Evolutionary conservation across 2,113 vertebrate species (phyloP).

Genomic region (Nibea albiflora): DNA sequence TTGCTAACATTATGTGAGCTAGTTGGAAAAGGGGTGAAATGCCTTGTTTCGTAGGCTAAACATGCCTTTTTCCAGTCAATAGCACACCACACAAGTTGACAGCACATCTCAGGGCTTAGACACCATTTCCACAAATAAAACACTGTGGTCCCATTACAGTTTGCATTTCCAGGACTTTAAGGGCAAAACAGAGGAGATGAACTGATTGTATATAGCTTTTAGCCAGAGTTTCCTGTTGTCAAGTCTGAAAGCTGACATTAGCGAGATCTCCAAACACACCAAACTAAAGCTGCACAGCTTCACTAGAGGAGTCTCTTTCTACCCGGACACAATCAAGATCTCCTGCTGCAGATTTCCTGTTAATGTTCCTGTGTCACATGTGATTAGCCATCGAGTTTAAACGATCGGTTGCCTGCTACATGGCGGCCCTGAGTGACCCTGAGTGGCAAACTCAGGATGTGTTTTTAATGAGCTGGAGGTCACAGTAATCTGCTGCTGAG

Average conservation of each 20-base stretch:
- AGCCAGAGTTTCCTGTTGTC: background rate
- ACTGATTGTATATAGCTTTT: background rate
- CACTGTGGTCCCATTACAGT: background rate
- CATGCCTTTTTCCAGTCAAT: too few species aligned
- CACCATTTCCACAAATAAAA: background rate
- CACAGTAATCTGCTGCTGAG: conserved; percentile 24
- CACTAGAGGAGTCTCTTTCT: background rate
- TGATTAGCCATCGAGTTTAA: conserved; percentile 22
- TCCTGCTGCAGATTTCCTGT: conserved; percentile 27
- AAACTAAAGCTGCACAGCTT: background rate
- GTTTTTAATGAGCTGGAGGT: conserved; percentile 55
- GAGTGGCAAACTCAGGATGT: conserved; percentile 22
- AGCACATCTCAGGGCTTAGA: too few species aligned
- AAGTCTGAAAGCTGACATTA: background rate
- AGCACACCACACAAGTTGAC: too few species aligned
- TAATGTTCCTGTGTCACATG: conserved; percentile 34
- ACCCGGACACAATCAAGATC: background rate
- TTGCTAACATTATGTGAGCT: too few species aligned
- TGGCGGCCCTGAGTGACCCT: conserved; percentile 15
- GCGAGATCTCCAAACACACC: background rate
- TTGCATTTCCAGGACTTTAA: background rate
- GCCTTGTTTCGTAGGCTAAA: too few species aligned
- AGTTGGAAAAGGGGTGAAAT: too few species aligned
- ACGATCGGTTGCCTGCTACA: conserved; percentile 1
- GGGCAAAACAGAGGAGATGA: background rate